These are phyloP conservation scores for Leptoteleia sp. DNA, from an alignment of 1,140 invertebrate genomes.

Conservation along the genomic window DNA sequence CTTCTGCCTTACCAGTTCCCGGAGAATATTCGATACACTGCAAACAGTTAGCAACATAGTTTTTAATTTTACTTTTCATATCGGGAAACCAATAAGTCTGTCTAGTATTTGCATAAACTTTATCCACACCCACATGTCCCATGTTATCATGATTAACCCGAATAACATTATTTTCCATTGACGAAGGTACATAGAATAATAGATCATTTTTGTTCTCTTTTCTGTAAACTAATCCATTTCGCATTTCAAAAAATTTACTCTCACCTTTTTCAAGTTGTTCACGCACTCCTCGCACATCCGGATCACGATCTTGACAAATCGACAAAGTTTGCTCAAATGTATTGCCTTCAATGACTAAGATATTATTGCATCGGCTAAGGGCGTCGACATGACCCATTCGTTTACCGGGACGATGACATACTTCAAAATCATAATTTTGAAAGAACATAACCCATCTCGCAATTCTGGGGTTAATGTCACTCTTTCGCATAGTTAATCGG, in stretches of 20 bases:
- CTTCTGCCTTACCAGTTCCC: background rate
- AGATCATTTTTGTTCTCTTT: background rate
- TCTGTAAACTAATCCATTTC: conserved; percentile 7
- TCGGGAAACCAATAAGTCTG: conserved; percentile 2
- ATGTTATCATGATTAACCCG: background rate
- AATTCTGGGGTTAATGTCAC: conserved; percentile 8
- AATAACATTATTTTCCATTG: background rate
- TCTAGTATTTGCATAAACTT: background rate
- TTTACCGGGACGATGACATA: conserved; percentile 5
- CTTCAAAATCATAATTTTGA: conserved; percentile 12
- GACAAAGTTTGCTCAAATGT: background rate
- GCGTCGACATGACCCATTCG: conserved; percentile 7
- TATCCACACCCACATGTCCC: background rate
- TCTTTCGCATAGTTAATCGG: conserved; percentile 12
- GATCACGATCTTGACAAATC: background rate
- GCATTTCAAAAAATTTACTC: conserved; percentile 5
- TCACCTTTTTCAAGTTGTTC: background rate
- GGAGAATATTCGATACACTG: background rate
- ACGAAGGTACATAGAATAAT: conserved; percentile 8
- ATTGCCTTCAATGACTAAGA: background rate
- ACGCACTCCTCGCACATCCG: background rate
- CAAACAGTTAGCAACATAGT: background rate
- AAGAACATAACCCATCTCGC: conserved; percentile 17
- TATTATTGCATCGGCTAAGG: background rate
- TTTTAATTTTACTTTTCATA: background rate